Base-by-base conservation (phyloP, 2,888 invertebrate genomes). In the Cetonia aurata region DNA sequence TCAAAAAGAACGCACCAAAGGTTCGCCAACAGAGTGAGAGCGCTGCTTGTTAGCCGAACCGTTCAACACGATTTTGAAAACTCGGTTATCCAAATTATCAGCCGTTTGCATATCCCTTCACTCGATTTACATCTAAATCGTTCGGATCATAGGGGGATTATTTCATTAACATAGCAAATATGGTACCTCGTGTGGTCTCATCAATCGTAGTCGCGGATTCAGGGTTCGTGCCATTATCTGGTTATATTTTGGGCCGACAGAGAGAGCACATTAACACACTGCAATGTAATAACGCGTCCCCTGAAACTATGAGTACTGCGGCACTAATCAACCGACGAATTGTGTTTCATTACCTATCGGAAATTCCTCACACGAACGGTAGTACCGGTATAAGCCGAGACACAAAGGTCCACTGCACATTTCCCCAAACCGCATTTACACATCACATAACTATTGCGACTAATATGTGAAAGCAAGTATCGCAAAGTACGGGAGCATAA, bases 151-250 rank as follows among this genome's bases (percentile, higher is more conserved):
- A 48, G 60, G 33, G 1, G 62, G 50, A 62, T 62, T 33, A 62
- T 62, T 62, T 50, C 62, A 62, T 62, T 48, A 62, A 62, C 62
- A 62, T 62, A 50, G 48, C 50, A 62, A 62, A 62, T 62, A 62
- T 50, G 50, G 50, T 37, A 37, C 31, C 17, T 50, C 33, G 15
- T 9, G 25, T 6, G 25, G 4, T 25, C 25, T 25, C 10, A 25
- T 17, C 52, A 19, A 10, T 12, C 15, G 44, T 33, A 33, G 46
- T 48, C 56, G 15, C 15, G 15, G 42, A 10, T 15, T 13, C 15
- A 13, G 57, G 42, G 10, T 42, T 17, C 19, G 41, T 17, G 12
- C 57, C 41, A 37, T 50, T 50, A 62, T 50, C 37, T 17, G 62
- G 50, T 62, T 62, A 62, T 62, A 60, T 46, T 15, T 60, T 12